phyloP scores from a whole-genome alignment of 1,140 invertebrate species.

The Ceratosolen fusciceps region DNA sequence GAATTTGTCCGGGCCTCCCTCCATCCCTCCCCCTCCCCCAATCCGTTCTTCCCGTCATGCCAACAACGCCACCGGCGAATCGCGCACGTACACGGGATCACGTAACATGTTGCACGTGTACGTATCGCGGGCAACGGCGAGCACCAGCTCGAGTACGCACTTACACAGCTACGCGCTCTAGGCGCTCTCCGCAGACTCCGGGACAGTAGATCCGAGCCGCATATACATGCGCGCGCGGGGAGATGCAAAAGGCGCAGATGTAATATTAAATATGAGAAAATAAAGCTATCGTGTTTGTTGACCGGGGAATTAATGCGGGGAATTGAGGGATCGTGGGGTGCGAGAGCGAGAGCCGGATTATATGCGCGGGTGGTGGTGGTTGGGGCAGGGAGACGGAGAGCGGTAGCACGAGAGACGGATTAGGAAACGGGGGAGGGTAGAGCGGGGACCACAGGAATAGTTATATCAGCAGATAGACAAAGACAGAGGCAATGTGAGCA shows the following conservation, averaged over 20 bases:
- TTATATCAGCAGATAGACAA: conserved; percentile 7
- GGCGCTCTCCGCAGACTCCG: too few species aligned
- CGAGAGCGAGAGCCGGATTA: not conserved
- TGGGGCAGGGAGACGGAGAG: not conserved
- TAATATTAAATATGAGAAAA: not conserved
- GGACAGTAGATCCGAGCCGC: too few species aligned
- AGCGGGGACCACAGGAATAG: too few species aligned
- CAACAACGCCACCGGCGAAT: too few species aligned
- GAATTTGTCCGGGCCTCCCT: not conserved
- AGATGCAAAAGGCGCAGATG: not conserved
- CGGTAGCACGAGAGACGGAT: not conserved
- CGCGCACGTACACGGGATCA: not conserved
- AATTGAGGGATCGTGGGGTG: not conserved
- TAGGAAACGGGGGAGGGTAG: not conserved
- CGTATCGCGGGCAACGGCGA: not conserved
- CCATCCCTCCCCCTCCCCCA: not conserved
- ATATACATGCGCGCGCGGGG: too few species aligned
- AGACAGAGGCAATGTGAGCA: not conserved
- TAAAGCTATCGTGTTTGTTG: too few species aligned
- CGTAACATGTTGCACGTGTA: conserved; percentile 37
- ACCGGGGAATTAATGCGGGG: too few species aligned
- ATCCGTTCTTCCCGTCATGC: too few species aligned
- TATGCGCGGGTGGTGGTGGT: not conserved
- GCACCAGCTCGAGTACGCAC: not conserved
- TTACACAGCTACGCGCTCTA: not conserved